These are phyloP conservation scores for Hydractinia echinata DNA, from an alignment of 30 jellyfish, hydroid and myxozoan species.

Conservation along the genomic window DNA sequence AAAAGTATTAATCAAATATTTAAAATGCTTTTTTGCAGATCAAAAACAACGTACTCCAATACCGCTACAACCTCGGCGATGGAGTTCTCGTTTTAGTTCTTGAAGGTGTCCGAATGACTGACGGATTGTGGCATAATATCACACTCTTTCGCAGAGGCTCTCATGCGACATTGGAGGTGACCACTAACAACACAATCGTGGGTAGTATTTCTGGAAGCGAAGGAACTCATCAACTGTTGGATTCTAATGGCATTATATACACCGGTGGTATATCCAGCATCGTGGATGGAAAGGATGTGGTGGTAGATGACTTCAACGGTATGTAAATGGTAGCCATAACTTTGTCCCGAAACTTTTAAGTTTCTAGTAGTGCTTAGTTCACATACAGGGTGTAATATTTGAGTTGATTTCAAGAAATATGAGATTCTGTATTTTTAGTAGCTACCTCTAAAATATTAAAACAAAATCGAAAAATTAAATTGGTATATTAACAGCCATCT, in stretches of 20 bases:
- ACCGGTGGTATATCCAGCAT: conserved; percentile 81
- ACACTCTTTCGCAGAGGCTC: conserved; percentile 69
- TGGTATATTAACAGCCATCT: too few relatives aligned
- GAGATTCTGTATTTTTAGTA: too few relatives aligned
- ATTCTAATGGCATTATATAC: conserved; percentile 75
- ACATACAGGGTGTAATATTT: too few relatives aligned
- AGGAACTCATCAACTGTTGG: conserved; percentile 82
- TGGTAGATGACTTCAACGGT: conserved; percentile 78
- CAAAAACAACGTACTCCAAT: conserved; percentile 51
- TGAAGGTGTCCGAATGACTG: conserved; percentile 64
- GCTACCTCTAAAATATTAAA: too few relatives aligned
- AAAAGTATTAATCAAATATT: too few relatives aligned
- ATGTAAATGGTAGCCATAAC: background rate
- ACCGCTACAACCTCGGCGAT: conserved; percentile 88
- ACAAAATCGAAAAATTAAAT: too few relatives aligned
- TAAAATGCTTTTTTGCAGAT: conserved; percentile 32
- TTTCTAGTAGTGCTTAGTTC: background rate
- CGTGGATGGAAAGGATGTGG: conserved; percentile 25
- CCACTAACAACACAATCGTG: conserved; percentile 29
- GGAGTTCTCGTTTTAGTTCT: conserved; percentile 60
- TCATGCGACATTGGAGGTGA: conserved; percentile 65
- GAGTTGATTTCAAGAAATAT: too few relatives aligned
- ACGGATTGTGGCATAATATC: conserved; percentile 82
- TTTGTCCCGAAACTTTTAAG: background rate
- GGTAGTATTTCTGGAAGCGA: conserved; percentile 67